Base-by-base conservation (phyloP, 1,140 invertebrate species). In the Penaeus vannamei region DNA sequence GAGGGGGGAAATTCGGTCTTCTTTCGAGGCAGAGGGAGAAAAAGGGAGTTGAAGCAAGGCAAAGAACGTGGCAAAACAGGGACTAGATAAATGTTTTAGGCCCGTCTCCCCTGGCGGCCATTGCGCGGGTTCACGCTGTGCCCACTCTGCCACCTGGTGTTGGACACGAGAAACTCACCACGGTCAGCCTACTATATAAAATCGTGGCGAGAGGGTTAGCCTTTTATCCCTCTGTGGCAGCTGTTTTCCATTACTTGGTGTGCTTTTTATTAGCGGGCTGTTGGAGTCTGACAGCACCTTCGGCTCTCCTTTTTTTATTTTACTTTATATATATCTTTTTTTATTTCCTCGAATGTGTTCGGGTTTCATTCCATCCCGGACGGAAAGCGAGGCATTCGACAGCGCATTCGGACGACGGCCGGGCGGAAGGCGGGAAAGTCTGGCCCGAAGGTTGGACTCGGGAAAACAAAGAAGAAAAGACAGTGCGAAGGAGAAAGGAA, bases 61-160 rank as follows among this genome's bases (percentile, higher is more conserved):
- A 36, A 20, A 36, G 46, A 80, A 46, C n/a, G 82, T 61, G 85
- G 59, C 36, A 60, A 77, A 79, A 77, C 59, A 62, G 69, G 69
- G 76, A 66, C 36, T 53, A 85, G 85, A 86, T 77, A 59, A 42
- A 77, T 61, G 72, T 77, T 86, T 86, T 77, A 23, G 59, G 85
- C 23, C 69, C 69, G 69, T 69, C 61, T 61, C 87, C 66, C 69
- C 66, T 46, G 81, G 86, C 79, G 61, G 69, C 87, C 81, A 88
- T 88, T 88, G 87, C 64, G 66, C 76, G 87, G 61, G 82, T 42
- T 69, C 87, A 84, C 69, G 87, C 69, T 83, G 81, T 22, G 81
- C 14, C 87, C 87, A 88, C 87, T 88, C 87, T 88, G 87, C 87
- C 87, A 69, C 87, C 87, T 84, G 87, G 87, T 88, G 87, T 64